Evolutionary conservation across 2,888 invertebrate genomes (phyloP).

Genomic region (Drosophila incognita): DNA sequence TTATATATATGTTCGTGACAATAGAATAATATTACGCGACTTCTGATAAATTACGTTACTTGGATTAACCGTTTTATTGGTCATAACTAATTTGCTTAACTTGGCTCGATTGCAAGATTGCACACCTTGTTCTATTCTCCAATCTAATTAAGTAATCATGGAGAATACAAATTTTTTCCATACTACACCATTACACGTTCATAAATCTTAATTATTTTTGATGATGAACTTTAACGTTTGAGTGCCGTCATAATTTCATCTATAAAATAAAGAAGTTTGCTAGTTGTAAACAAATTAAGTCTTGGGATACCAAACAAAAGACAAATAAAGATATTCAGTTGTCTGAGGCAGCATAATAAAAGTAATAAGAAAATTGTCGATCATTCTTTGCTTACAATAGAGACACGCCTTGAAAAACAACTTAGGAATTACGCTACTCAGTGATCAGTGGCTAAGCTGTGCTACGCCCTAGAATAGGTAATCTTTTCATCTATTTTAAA

Average conservation of each 20-base stretch:
- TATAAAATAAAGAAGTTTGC: constrained; percentile 33
- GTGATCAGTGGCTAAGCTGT: constrained; percentile 1
- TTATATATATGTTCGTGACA: not conserved
- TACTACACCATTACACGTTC: constrained; percentile 14
- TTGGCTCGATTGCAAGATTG: not conserved
- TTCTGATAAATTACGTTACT: not conserved
- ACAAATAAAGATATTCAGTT: constrained; percentile 33
- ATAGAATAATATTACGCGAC: not conserved
- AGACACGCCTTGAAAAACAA: constrained; percentile 14
- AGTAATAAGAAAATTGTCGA: constrained; percentile 1
- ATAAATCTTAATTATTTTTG: constrained; percentile 14
- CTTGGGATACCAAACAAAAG: constrained; percentile 12
- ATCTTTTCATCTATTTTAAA: constrained; percentile 29
- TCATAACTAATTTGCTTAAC: not conserved
- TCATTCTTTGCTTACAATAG: constrained; percentile 18
- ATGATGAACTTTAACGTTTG: constrained; percentile 18
- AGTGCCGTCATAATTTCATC: constrained; percentile 27
- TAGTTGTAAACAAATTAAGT: constrained; percentile 25
- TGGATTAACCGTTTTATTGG: not conserved
- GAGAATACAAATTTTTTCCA: not conserved
- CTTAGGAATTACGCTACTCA: constrained; percentile 8
- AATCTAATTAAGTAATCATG: not conserved
- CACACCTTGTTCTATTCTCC: not conserved
- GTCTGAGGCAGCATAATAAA: not conserved
- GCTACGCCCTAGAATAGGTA: constrained; percentile 21